A percentile compares a stretch with the other conserved stretches of the same genome.
Conservation (phyloP, 2,113 vertebrate genomes). For the Paramisgurnus dabryanus region DNA sequence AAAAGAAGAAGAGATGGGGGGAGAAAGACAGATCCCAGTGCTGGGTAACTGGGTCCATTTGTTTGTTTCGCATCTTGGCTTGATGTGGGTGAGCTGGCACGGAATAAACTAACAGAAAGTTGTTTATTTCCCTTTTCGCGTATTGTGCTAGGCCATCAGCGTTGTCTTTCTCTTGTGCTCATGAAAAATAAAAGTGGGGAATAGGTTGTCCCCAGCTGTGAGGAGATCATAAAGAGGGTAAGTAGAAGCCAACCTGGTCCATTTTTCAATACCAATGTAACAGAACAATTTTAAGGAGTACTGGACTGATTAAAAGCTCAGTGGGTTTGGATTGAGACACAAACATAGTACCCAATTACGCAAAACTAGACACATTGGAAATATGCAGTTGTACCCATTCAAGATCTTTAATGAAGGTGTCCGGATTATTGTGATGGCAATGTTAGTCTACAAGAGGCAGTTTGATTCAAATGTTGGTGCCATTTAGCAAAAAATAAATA, state of each 20-base stretch:
- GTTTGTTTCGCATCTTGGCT: conserved; percentile 82
- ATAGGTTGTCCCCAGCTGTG: conserved; percentile 92
- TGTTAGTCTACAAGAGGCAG: too few relatives aligned
- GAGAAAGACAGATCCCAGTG: conserved; percentile 8
- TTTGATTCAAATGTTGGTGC: too few relatives aligned
- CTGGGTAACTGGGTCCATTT: conserved; percentile 69
- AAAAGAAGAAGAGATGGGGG: conserved; percentile 21
- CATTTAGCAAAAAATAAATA: too few relatives aligned
- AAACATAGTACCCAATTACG: not conserved
- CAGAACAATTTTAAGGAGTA: conserved; percentile 83
- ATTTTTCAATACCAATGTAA: conserved; percentile 91
- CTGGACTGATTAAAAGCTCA: conserved; percentile 65
- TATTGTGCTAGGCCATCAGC: conserved; percentile 83
- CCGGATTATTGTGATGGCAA: too few relatives aligned
- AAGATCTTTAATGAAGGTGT: too few relatives aligned
- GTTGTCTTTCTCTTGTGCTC: conserved; percentile 86
- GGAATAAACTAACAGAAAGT: conserved; percentile 93
- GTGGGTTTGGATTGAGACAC: not conserved
- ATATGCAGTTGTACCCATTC: too few relatives aligned
- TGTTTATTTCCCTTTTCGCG: conserved; percentile 74
- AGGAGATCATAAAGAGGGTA: conserved; percentile 90
- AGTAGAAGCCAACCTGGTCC: conserved; percentile 90
- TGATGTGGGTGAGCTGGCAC: conserved; percentile 85
- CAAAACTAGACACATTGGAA: not conserved
- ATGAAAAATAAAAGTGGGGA: conserved; percentile 92